Evolutionary conservation across 2,113 vertebrate genomes (phyloP).

Genomic region (Rhizomys pruinosus): DNA sequence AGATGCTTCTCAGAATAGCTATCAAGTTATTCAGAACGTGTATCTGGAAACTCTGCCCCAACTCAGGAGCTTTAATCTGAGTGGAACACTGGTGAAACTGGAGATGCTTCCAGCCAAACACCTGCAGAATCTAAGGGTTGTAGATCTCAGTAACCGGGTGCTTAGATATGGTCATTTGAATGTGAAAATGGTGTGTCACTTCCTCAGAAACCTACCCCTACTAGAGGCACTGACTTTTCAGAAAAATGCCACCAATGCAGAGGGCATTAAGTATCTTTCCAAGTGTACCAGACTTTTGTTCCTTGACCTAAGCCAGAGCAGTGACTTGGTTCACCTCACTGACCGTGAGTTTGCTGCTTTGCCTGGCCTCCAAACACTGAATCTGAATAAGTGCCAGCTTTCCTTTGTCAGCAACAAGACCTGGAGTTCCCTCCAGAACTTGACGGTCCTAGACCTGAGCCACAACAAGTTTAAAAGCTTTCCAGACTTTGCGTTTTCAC

Average conservation of each 20-base stretch:
- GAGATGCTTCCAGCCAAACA: neutral
- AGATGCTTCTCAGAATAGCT: conserved; percentile 43
- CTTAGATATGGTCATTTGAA: conserved; percentile 14
- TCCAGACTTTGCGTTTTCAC: conserved; percentile 83
- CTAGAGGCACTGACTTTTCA: conserved; percentile 54
- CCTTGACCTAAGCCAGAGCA: conserved; percentile 72
- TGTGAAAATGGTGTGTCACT: conserved; percentile 1
- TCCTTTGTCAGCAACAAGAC: conserved; percentile 62
- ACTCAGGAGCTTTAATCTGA: conserved; percentile 34
- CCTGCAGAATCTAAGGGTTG: conserved; percentile 46
- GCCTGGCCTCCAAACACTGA: conserved; percentile 53
- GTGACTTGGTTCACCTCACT: conserved; percentile 42
- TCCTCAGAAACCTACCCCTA: conserved; percentile 61
- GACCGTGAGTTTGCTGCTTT: conserved; percentile 67
- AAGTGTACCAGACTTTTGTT: conserved; percentile 67
- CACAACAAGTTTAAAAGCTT: conserved; percentile 81
- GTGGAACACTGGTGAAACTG: neutral
- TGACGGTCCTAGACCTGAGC: conserved; percentile 75
- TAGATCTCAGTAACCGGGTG: conserved; percentile 10
- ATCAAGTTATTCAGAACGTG: conserved; percentile 26
- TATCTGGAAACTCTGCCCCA: conserved; percentile 38
- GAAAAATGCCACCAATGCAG: conserved; percentile 14
- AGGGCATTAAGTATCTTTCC: conserved; percentile 64
- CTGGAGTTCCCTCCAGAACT: conserved; percentile 42
- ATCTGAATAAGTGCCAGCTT: conserved; percentile 60